Base-by-base conservation (phyloP, 2,888 invertebrate genomes). In the Boloria selene region DNA sequence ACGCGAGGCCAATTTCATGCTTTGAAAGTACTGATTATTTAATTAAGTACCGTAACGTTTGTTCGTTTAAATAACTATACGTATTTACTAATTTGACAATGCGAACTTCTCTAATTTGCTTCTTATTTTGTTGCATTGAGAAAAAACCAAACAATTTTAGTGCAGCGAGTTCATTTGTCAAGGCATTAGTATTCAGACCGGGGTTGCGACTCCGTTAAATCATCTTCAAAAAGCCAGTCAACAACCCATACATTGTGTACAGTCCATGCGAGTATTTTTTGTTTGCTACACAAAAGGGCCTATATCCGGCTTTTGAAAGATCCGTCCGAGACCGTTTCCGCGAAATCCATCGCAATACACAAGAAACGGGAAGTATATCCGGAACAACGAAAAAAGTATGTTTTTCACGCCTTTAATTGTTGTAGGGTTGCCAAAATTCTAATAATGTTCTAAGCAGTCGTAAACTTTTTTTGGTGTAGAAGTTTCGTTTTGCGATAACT, bases 291-390 rank as follows among this genome's bases (percentile, higher is more conserved):
- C 90, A 90, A 90, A 89, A 90, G 87, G 86, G 85, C 42, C 75
- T 86, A 83, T 86, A 83, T 91, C 90, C 90, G 87, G 86, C 80
- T 79, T 81, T 81, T 77, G 74, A 82, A 78, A 84, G 83, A 85
- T 84, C 80, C 78, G 75, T 73, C 78, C 76, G 80, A 81, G 82
- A 75, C 75, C 77, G 81, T 84, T 90, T 90, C 89, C 87, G 88
- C 85, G 90, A 89, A 90, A 88, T 85, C 83, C 84, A 85, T 87
- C 83, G 86, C 85, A 85, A 86, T 79, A 85, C 82, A 88, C 82
- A 88, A 90, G 84, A 86, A 88, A 88, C 88, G 84, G 90, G 90
- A 90, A 90, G 89, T 86, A 83, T 90, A 84, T 85, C 89, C 91
- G 90, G 90, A 91, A 92, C 84, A 85, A 84, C 82, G 78, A 82